Percentiles rank a stretch among this genome's conserved stretches.
phyloP scores from a whole-genome alignment of 2,888 invertebrate species.

The Lithophane ornitopus region DNA sequence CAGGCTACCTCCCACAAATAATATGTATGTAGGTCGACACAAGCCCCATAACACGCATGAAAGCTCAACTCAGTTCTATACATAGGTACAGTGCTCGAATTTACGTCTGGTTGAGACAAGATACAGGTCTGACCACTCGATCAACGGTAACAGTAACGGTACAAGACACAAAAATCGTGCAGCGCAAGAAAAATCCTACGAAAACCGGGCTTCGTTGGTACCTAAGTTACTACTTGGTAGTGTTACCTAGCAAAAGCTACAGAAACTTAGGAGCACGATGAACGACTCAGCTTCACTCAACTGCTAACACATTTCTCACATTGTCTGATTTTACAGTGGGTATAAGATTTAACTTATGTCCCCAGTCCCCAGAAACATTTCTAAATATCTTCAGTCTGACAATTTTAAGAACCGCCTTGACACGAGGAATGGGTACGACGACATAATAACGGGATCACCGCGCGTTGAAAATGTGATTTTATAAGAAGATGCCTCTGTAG shows the following conservation, averaged over 20 bases:
- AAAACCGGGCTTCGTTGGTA: constrained; percentile 64
- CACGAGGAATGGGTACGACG: constrained; percentile 33
- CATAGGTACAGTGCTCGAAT: constrained; percentile 77
- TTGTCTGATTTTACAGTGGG: constrained; percentile 2
- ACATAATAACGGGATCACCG: constrained; percentile 36
- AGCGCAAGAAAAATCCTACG: constrained; percentile 79
- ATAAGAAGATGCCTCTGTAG: constrained; percentile 10
- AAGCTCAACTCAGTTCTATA: constrained; percentile 68
- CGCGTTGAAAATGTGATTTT: constrained; percentile 20
- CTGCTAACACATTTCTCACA: constrained; percentile 1
- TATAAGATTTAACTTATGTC: not conserved
- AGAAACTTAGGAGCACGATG: constrained; percentile 6
- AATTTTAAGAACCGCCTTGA: constrained; percentile 34
- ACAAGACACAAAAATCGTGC: constrained; percentile 85
- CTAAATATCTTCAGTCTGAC: constrained; percentile 24
- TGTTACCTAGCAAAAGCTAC: constrained; percentile 12
- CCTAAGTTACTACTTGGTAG: constrained; percentile 14
- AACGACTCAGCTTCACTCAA: constrained; percentile 1
- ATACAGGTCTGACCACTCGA: constrained; percentile 88
- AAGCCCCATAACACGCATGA: constrained; percentile 62
- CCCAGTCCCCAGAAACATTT: constrained; percentile 13
- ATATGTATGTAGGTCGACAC: constrained; percentile 77
- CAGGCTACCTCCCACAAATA: constrained; percentile 71
- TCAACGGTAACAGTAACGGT: constrained; percentile 89
- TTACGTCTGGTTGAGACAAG: constrained; percentile 81